Evolutionary conservation across 2,888 invertebrate genomes (phyloP), one percentile per base, ranked within the genome.

Genomic region (Drosophila algonquin): DNA sequence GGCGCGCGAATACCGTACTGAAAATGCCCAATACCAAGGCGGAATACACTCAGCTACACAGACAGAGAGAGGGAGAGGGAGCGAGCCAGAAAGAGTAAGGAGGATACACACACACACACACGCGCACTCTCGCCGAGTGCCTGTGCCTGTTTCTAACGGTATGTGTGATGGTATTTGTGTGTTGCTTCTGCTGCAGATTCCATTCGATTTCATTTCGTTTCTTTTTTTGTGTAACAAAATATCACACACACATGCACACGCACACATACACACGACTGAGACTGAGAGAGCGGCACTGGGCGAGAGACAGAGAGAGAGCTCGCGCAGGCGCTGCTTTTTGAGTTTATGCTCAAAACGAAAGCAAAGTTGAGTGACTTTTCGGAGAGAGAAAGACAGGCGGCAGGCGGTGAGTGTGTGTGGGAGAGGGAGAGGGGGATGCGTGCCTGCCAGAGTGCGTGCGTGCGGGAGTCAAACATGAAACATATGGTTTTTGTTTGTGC

Each of bases 201-300:
- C 12, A 18, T 55, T 55, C 63, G 63, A 72, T 68, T 68, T 68
- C 12, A 12, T 53, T 53, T 53, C 35, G 16, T 76, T 85, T 81
- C 68, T 68, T 82, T 76, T 81, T 81, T 83, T 84, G 85, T 89
- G 84, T 89, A 89, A 85, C 87, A 85, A 79, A 87, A 85, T 89
- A 85, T 85, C 85, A 54, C 85, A 81, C 81, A 63, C 65, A 81
- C 40, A 84, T 57, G n/a, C 47, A 45, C 60, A 73, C 51, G 9
- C 82, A 54, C 85, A 81, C 40, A 81, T 55, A n/a, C 44, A 45
- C 60, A 73, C 51, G n/a, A n/a, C n/a, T n/a, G n/a, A n/a, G 56
- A 45, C 21, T 12, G 4, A 18, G 24, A 32, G 40, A 40, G 35
- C 21, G 21, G 21, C 21, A 5, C 35, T 35, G 35, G 35, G 18